A percentile compares a stretch with the other conserved stretches of the same genome.
These are phyloP conservation scores for Pristiophorus japonicus DNA, from an alignment of 2,113 vertebrate species.

Conservation along the genomic window DNA sequence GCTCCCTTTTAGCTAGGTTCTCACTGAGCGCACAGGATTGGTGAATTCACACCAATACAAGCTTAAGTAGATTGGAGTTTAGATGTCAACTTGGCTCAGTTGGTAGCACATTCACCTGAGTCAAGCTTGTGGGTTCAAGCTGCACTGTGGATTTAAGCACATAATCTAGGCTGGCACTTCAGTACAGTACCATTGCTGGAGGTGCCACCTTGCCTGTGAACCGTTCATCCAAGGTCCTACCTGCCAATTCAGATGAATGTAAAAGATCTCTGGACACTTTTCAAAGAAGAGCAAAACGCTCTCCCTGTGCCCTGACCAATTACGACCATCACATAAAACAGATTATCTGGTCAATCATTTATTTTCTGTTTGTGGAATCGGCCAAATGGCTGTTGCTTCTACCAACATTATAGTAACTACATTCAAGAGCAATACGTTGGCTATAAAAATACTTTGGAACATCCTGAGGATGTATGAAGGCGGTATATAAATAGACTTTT, in stretches of 20 bases:
- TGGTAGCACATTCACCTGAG: neutral
- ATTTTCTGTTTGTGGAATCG: neutral
- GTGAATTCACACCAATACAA: neutral
- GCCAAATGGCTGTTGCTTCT: neutral
- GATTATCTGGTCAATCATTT: neutral
- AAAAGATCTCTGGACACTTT: neutral
- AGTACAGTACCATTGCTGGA: neutral
- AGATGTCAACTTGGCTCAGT: neutral
- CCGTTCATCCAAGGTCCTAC: neutral
- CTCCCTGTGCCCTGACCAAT: neutral
- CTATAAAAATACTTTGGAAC: neutral
- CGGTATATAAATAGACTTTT: neutral
- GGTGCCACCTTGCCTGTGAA: neutral
- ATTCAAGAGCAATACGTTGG: neutral
- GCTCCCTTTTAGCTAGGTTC: neutral
- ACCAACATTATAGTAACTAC: neutral
- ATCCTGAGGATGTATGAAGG: neutral
- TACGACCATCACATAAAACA: neutral
- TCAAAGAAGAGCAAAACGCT: neutral
- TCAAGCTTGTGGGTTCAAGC: neutral
- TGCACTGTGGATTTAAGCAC: neutral
- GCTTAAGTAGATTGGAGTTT: neutral
- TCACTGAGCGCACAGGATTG: neutral
- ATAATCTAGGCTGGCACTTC: neutral
- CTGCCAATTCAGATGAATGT: neutral